phyloP scores from a whole-genome alignment of 2,888 invertebrate genomes.

The Plebejus argus region DNA sequence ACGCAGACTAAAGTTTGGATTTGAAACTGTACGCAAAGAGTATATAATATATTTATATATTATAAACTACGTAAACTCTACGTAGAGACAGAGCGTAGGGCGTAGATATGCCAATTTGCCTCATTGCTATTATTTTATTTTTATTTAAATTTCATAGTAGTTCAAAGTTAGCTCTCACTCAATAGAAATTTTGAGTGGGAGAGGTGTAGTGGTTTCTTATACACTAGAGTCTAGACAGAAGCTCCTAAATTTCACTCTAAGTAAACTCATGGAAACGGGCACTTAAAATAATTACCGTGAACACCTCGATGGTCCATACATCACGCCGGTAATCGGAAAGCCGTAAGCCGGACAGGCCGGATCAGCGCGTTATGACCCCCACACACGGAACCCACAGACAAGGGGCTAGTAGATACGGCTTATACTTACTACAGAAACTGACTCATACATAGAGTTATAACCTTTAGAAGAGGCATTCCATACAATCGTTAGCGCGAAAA shows the following conservation, averaged over 20 bases:
- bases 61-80: too few species aligned
- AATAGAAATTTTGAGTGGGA: too few species aligned
- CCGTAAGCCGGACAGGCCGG: slow-evolving; percentile 51
- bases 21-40: background rate
- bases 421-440: too few species aligned
- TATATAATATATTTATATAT: too few species aligned
- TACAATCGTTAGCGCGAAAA: too few species aligned
- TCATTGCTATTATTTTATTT: background rate
- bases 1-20: background rate
- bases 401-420: background rate
- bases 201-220: too few species aligned
- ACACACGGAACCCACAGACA: background rate
- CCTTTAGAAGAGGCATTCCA: too few species aligned
- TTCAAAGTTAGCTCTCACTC: background rate
- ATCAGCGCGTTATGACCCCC: slow-evolving; percentile 21
- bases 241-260: background rate
- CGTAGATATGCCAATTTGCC: background rate
- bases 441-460: too few species aligned
- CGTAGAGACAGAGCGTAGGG: background rate
- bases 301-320: slow-evolving; percentile 35
- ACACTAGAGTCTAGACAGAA: too few species aligned
- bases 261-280: background rate
- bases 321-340: slow-evolving; percentile 57
- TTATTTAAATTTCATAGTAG: background rate
- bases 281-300: slow-evolving; percentile 21